Base-by-base conservation (phyloP, 2,113 vertebrate species). In the Gambusia affinis region DNA sequence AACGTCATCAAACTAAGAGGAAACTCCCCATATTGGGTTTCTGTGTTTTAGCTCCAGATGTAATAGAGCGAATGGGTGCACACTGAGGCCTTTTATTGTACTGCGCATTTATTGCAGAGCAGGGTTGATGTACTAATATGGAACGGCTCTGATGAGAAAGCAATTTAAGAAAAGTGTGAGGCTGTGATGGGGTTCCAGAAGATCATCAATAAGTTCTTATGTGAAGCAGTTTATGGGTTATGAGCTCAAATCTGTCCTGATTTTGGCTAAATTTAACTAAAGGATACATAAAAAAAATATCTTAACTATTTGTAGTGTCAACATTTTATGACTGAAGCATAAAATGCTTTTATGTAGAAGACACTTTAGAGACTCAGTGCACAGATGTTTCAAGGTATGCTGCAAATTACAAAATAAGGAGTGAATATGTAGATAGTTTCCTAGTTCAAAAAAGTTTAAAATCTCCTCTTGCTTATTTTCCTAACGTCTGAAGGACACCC, bases 1-100 rank as follows among this genome's bases (percentile, higher is more conserved):
- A 85, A 81, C 82, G 80, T 74, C 76, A 63, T 72, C 51, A 77
- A 78, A 84, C 70, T 8, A n/a, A 78, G 62, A 77, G 85, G 87
- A 88, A 87, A 90, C 76, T 89, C 77, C 76, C 82, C 57, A 85
- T 89, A 89, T 91, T 84, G 78, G 77, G 90, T 92, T 93, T 82
- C 89, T 76, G 78, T 65, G 78, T 80, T 83, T 70, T 64, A 61
- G 70, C 73, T 79, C 69, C 82, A 85, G 73, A 84, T 83, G 84
- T 91, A 86, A 89, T 90, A 78, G 67, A 89, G 88, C 86, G 83
- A 73, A 86, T 91, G 87, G 67, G 84, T 67, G 67, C 68, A 79
- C 65, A 72, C 79, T 67, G 72, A 75, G 72, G 67, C 83, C 79
- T 85, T 80, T 89, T 79, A 85, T 57, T 62, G 68, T 74, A 72